These are phyloP conservation scores for Eretmochelys imbricata DNA, from an alignment of 2,113 vertebrate genomes.

Conservation along the genomic window DNA sequence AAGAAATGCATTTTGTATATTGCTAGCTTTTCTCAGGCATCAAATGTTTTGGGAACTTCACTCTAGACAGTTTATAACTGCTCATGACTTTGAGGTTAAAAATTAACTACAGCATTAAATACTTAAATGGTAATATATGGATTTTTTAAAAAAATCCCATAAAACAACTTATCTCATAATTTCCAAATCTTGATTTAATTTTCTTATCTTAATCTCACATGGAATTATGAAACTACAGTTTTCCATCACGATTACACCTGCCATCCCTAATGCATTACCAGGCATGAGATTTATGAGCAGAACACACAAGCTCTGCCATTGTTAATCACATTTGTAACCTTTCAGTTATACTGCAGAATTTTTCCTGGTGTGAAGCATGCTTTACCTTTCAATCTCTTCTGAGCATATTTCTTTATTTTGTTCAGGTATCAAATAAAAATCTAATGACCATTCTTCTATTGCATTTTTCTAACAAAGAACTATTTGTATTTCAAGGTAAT, in stretches of 20 bases:
- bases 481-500: slow-evolving; percentile 21
- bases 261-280: slow-evolving; percentile 69
- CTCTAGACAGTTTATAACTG: background rate
- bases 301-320: slow-evolving; percentile 74
- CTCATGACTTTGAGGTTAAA: background rate
- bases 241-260: slow-evolving; percentile 68
- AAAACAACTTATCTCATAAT: background rate
- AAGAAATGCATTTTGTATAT: background rate
- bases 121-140: background rate
- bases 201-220: slow-evolving; percentile 43
- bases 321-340: slow-evolving; percentile 79
- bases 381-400: slow-evolving; percentile 62
- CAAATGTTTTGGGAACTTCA: slow-evolving; percentile 6
- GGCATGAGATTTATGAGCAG: slow-evolving; percentile 71
- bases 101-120: background rate
- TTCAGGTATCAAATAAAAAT: slow-evolving; percentile 11
- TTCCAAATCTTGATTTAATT: slow-evolving; percentile 32
- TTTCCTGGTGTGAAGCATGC: slow-evolving; percentile 58
- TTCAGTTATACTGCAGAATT: slow-evolving; percentile 65
- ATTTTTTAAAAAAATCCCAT: background rate
- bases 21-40: background rate
- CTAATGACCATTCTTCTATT: background rate
- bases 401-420: background rate
- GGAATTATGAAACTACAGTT: slow-evolving; percentile 57
- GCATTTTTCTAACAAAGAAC: slow-evolving; percentile 9